A percentile compares a stretch with the other conserved stretches of the same genome.
Evolutionary conservation across 1,140 invertebrate genomes (phyloP).

Genomic region (Rhynchophorus ferrugineus): DNA sequence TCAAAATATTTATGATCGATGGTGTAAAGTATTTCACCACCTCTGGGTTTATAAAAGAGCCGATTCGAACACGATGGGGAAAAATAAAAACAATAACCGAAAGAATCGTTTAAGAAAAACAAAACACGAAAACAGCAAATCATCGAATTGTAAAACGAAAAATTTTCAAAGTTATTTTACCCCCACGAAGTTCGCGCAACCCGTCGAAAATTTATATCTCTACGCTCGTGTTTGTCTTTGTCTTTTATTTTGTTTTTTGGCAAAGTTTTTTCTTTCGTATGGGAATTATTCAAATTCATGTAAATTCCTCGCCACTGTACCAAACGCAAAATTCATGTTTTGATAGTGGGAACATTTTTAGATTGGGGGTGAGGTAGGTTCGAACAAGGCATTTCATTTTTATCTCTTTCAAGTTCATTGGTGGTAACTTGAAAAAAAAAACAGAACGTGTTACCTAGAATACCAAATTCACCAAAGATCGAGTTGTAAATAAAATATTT

Average conservation of each 20-base stretch:
- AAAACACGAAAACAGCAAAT: constrained; percentile 17
- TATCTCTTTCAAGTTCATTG: no score
- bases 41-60: no score
- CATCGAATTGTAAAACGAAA: constrained; percentile 15
- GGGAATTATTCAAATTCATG: constrained; percentile 23
- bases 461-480: no score
- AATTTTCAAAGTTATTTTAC: constrained; percentile 19
- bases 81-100: constrained; percentile 13
- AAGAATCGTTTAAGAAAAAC: constrained; percentile 21
- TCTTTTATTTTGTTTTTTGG: constrained; percentile 22
- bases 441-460: no score
- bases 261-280: constrained; percentile 17
- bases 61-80: constrained; percentile 12
- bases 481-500: no score
- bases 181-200: constrained; percentile 17
- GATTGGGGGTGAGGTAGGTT: no score
- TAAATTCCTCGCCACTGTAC: constrained; percentile 13
- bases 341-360: constrained; percentile 6
- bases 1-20: no score
- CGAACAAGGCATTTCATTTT: no score
- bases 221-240: constrained; percentile 21
- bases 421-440: no score
- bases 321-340: constrained; percentile 10
- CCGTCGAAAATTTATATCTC: constrained; percentile 20
- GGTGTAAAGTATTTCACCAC: no score